A percentile compares a stretch with the other conserved stretches of the same genome.
Evolutionary conservation across 2,113 vertebrate species (phyloP).

Genomic region (Syngnathus floridae): DNA sequence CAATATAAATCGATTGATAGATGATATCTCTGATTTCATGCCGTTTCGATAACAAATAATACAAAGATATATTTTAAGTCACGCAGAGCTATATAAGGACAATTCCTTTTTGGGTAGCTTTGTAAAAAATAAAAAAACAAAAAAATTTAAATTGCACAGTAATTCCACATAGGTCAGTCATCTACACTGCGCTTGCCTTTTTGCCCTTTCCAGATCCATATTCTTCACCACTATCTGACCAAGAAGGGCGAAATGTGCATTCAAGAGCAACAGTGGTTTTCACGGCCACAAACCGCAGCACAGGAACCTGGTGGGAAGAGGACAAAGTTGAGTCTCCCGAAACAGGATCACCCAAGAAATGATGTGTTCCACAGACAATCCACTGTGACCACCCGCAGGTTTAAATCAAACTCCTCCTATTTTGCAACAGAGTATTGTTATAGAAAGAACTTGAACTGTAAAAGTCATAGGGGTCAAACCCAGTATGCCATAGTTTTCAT

Average conservation of each 20-base stretch:
- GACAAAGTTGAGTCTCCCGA: conserved; percentile 21
- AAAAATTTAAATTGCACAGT: not conserved
- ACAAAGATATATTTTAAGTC: too few relatives aligned
- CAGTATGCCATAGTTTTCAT: conserved; percentile 22
- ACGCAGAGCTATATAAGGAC: not conserved
- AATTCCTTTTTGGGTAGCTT: not conserved
- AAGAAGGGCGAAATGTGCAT: conserved; percentile 33
- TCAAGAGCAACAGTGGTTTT: conserved; percentile 50
- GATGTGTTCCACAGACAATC: conserved; percentile 53
- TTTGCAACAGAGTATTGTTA: conserved; percentile 22
- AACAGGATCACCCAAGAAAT: conserved; percentile 39
- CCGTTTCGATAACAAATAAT: too few relatives aligned
- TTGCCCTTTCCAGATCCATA: conserved; percentile 20
- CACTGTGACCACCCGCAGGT: conserved; percentile 55
- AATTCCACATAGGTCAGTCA: conserved; percentile 25
- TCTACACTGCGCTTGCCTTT: conserved; percentile 21
- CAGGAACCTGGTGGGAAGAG: conserved; percentile 35
- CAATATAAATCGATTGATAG: too few relatives aligned
- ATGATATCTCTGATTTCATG: too few relatives aligned
- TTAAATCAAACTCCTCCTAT: conserved; percentile 46
- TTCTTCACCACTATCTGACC: conserved; percentile 37
- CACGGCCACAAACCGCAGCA: conserved; percentile 52
- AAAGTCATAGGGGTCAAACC: conserved; percentile 26
- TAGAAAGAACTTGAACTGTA: conserved; percentile 26
- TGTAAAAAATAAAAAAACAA: not conserved